Conservation (phyloP, 2,888 invertebrate species). For the Ennomos fuscantarius region DNA sequence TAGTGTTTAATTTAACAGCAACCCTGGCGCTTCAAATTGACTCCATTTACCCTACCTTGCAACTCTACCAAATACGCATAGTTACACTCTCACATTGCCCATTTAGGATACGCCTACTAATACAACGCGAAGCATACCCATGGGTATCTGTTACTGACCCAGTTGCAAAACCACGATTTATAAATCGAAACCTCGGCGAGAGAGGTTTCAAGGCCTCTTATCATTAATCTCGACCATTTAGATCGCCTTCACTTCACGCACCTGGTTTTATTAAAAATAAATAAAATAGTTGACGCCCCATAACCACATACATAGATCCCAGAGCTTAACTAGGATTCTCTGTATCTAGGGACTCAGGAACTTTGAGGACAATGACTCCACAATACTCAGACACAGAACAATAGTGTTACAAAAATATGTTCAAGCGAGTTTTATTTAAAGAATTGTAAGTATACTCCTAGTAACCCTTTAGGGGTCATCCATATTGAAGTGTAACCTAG, state of each 20-base stretch:
- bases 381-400: no score
- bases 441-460: no score
- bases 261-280: conserved; percentile 2
- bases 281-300: neutral
- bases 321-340: no score
- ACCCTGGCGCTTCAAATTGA: conserved; percentile 10
- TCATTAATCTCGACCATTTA: conserved; percentile 38
- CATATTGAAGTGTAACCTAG: no score
- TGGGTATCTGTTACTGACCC: conserved; percentile 68
- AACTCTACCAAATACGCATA: conserved; percentile 24
- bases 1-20: no score
- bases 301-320: no score
- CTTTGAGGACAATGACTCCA: no score
- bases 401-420: no score
- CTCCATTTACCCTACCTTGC: conserved; percentile 7
- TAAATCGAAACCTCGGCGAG: conserved; percentile 35
- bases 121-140: conserved; percentile 67
- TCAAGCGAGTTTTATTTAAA: no score
- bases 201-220: conserved; percentile 41
- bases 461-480: no score
- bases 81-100: conserved; percentile 69
- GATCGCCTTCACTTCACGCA: conserved; percentile 25
- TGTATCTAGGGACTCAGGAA: no score
- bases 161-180: conserved; percentile 66
- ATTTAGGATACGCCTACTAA: conserved; percentile 80